Base-by-base conservation (phyloP, 64 coral and sea anemone species). In the Pachyseris speciosa region DNA sequence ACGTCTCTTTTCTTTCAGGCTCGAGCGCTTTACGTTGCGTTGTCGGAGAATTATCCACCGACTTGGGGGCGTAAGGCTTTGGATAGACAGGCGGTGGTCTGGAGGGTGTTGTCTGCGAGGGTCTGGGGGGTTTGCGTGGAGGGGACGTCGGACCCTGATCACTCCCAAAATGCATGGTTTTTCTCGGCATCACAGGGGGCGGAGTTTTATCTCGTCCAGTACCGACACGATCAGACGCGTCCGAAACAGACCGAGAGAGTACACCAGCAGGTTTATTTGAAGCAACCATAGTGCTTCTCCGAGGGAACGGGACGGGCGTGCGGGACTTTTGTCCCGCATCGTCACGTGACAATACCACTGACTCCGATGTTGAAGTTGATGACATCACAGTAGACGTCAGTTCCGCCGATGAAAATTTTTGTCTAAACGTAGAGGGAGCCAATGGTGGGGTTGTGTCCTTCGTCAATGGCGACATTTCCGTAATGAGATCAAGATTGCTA, bases 61-160 rank as follows among this genome's bases (percentile, higher is more conserved):
- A 48, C 24, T 32, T 86, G 16, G 83, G 31, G 26, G 64, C 63
- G 63, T 86, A 86, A 67, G 83, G 64, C n/a, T 86, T 86, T 2
- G 83, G 64, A 31, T 25, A 43, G 6, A 37, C 39, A 17, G 83
- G 64, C 49, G 83, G 64, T 72, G 7, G 11, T 48, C 26, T 49
- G 19, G 26, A 2, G 7, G 52, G 4, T 84, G 55, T 0, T 2
- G 28, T 36, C 41, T 72, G 63, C 3, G 28, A 86, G 7, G 83
- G 83, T 55, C 67, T 42, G 9, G 83, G 83, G 30, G 77, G 77
- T 55, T 81, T 81, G 15, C 64, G 83, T 10, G 83, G 63, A 20
- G 63, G 83, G 22, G 83, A 55, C 39, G 37, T 37, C 0, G 17
- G 28, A 26, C 64, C 22, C 19, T 44, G 28, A 67, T 86, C 83